Base-by-base conservation (phyloP, 2,888 invertebrate species). In the Tanytarsus gracilentus region DNA sequence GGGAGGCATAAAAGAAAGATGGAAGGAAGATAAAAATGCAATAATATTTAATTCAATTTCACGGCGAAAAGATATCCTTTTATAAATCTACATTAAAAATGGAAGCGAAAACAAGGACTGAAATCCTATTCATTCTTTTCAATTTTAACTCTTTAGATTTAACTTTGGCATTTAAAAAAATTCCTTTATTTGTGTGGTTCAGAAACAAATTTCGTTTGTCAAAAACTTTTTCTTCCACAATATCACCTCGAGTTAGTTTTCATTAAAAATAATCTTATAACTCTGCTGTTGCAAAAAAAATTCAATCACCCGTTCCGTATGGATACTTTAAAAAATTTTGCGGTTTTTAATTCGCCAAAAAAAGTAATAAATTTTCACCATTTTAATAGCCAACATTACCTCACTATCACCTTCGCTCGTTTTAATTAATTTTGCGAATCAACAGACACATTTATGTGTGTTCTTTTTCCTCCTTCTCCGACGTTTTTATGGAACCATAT, bases 31-130 rank as follows among this genome's bases (percentile, higher is more conserved):
- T n/a, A n/a, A n/a, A 21, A 40, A 26, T 56, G 56, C 56, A 56
- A 56, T 56, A 26, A 56, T 40, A 44, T 56, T 56, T 56, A 56
- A 56, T 56, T 56, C 40, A 56, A 56, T 56, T 56, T 56, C 27
- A 56, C 33, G 21, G 33, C 26, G 26, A 18, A 18, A 44, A 40
- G 56, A 56, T 56, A 56, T 40, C 56, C 56, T 56, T 44, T 27
- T 26, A 56, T 40, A 56, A 36, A 55, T 30, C n/a, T n/a, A 44
- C 11, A 44, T 18, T 18, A 44, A 18, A 44, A 44, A 18, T 16
- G 18, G 23, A 44, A 44, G 44, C 33, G 56, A 27, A 56, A 27
- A 29, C 56, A 56, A 44, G 23, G 53, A 9, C n/a, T 14, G 33
- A 14, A 36, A 33, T 49, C 29, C 7, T 30, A 16, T 26, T 55